phyloP scores from a whole-genome alignment of 2,797 vertebrate species.

The Agapornis canus region DNA sequence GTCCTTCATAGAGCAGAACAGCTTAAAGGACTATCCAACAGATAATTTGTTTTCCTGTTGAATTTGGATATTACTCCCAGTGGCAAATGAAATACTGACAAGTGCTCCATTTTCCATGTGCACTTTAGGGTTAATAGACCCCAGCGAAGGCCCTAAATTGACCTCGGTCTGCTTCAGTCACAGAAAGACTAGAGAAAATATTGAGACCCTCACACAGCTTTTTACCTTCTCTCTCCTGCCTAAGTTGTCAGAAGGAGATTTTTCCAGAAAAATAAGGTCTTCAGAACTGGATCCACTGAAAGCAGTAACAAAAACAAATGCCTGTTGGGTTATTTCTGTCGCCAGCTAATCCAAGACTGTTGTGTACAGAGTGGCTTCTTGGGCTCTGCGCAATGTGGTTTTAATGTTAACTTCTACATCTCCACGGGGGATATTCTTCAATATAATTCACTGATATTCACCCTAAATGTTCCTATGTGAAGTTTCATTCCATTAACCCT shows the following conservation, averaged over 20 bases:
- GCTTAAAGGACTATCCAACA: neutral
- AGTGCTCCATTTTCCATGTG: neutral
- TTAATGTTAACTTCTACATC: conserved; percentile 42
- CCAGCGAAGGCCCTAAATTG: neutral
- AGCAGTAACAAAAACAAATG: neutral
- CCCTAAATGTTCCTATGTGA: neutral
- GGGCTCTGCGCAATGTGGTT: conserved; percentile 38
- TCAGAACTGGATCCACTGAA: neutral
- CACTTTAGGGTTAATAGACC: neutral
- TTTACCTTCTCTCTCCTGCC: neutral
- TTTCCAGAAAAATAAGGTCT: neutral
- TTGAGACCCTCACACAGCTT: neutral
- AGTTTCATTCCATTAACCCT: conserved; percentile 41
- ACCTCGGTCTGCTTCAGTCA: neutral
- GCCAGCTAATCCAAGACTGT: neutral
- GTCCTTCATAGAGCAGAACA: neutral
- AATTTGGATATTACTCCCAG: neutral
- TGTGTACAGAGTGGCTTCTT: neutral
- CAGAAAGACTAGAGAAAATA: neutral
- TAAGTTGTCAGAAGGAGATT: neutral
- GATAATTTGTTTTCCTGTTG: neutral
- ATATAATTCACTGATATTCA: neutral
- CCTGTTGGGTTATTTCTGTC: neutral
- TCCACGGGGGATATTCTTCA: neutral
- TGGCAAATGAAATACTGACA: neutral